Conservation (phyloP, 2,113 vertebrate species). For the Odontophorus gujanensis region DNA sequence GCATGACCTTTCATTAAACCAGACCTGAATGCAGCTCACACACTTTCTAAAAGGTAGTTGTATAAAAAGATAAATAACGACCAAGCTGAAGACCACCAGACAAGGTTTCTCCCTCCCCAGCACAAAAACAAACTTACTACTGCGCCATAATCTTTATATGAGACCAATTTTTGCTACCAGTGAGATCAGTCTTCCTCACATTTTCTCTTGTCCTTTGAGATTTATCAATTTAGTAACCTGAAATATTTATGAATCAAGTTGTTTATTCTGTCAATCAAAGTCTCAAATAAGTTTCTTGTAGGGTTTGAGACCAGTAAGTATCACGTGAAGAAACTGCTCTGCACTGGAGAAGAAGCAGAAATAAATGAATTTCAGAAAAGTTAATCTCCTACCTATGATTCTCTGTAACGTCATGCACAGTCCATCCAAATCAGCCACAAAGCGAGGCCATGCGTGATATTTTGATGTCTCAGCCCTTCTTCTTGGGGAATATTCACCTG, state of each 20-base stretch:
- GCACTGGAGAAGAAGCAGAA: not conserved
- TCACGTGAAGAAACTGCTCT: not conserved
- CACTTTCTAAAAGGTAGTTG: not conserved
- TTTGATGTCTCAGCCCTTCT: not conserved
- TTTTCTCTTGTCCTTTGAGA: not conserved
- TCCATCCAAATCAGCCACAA: not conserved
- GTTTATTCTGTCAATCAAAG: not conserved
- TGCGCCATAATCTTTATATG: not conserved
- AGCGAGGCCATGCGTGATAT: not conserved
- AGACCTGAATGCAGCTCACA: fast-evolving
- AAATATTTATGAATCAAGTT: not conserved
- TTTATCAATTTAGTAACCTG: not conserved
- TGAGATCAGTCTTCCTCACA: not conserved
- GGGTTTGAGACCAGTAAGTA: not conserved
- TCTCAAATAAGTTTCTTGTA: not conserved
- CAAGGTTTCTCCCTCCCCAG: not conserved
- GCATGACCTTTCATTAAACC: not conserved
- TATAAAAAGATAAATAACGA: not conserved
- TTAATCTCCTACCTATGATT: not conserved
- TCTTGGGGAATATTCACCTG: not conserved
- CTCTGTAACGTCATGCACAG: not conserved
- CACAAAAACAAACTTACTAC: not conserved
- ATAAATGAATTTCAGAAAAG: not conserved
- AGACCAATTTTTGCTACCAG: not conserved
- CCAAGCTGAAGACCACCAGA: not conserved